phyloP scores from a whole-genome alignment of 1,140 invertebrate species.

The Drosophila novamexicana region DNA sequence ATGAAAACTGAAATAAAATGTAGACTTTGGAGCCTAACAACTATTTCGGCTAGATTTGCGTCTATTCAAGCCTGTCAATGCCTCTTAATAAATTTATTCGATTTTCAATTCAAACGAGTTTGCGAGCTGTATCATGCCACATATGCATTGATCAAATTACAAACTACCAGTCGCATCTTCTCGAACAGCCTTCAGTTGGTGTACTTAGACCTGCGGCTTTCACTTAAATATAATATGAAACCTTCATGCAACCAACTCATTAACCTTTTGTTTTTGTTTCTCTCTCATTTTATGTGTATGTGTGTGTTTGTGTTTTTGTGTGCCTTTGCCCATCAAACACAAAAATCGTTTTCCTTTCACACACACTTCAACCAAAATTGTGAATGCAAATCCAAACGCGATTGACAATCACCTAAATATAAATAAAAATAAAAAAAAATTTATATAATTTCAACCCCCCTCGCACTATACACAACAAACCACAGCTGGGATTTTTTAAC shows the following conservation, averaged over 20 bases:
- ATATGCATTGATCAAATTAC: too few species aligned
- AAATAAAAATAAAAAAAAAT: slow-evolving; percentile 49
- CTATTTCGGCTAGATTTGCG: too few species aligned
- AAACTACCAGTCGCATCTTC: not conserved
- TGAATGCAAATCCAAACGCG: slow-evolving; percentile 51
- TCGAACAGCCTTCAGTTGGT: slow-evolving; percentile 5
- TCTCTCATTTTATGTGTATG: slow-evolving; percentile 43
- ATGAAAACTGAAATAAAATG: not conserved
- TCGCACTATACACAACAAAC: slow-evolving; percentile 45
- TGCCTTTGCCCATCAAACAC: slow-evolving; percentile 51
- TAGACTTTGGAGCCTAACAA: too few species aligned
- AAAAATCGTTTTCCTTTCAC: slow-evolving; percentile 65
- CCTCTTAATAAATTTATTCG: not conserved
- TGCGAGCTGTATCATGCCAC: not conserved
- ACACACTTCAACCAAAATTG: slow-evolving; percentile 31
- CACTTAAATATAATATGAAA: slow-evolving; percentile 31
- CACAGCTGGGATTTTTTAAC: slow-evolving; percentile 84
- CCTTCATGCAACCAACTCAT: slow-evolving; percentile 58
- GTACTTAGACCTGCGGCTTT: slow-evolving; percentile 23
- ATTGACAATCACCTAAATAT: slow-evolving; percentile 36
- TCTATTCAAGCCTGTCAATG: not conserved
- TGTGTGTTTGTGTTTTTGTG: slow-evolving; percentile 38
- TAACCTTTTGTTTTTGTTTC: slow-evolving; percentile 63
- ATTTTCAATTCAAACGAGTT: not conserved
- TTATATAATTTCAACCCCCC: slow-evolving; percentile 31